A percentile compares a stretch with the other conserved stretches of the same genome.
Evolutionary conservation across 1,140 invertebrate species (phyloP).

Genomic region (Trialeurodes vaporariorum): DNA sequence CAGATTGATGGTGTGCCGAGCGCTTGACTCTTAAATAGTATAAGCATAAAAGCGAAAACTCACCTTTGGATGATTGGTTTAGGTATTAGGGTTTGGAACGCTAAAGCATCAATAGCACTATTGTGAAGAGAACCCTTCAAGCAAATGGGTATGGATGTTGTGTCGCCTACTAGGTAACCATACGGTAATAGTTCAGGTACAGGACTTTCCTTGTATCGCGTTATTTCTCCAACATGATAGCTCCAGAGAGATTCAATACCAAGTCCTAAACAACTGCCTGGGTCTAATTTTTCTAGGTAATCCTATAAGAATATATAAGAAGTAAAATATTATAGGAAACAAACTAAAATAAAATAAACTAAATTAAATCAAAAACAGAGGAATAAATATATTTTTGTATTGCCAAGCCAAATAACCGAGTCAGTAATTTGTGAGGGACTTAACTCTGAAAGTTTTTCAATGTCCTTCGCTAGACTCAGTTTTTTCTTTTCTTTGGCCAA

Average conservation of each 20-base stretch:
- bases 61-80: slow-evolving; percentile 86
- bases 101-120: slow-evolving; percentile 80
- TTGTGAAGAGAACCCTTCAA: slow-evolving; percentile 65
- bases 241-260: slow-evolving; percentile 78
- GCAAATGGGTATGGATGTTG: slow-evolving; percentile 39
- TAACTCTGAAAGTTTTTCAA: too few species aligned
- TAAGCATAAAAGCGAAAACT: slow-evolving; percentile 31
- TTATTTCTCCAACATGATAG: slow-evolving; percentile 84
- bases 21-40: too few species aligned
- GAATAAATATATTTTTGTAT: too few species aligned
- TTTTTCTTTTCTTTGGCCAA: too few species aligned
- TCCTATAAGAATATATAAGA: slow-evolving; percentile 52
- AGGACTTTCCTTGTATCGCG: slow-evolving; percentile 47
- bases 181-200: slow-evolving; percentile 82
- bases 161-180: slow-evolving; percentile 85
- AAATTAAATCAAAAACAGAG: too few species aligned
- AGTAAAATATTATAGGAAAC: too few species aligned
- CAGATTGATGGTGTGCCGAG: too few species aligned
- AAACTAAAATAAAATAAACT: too few species aligned
- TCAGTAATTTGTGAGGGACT: too few species aligned
- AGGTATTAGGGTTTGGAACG: slow-evolving; percentile 92
- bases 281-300: slow-evolving; percentile 85
- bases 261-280: slow-evolving; percentile 79
- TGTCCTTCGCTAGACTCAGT: too few species aligned
- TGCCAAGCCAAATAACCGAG: too few species aligned